phyloP scores from a whole-genome alignment of 2,888 invertebrate species.

The Silvanus unidentatus region DNA sequence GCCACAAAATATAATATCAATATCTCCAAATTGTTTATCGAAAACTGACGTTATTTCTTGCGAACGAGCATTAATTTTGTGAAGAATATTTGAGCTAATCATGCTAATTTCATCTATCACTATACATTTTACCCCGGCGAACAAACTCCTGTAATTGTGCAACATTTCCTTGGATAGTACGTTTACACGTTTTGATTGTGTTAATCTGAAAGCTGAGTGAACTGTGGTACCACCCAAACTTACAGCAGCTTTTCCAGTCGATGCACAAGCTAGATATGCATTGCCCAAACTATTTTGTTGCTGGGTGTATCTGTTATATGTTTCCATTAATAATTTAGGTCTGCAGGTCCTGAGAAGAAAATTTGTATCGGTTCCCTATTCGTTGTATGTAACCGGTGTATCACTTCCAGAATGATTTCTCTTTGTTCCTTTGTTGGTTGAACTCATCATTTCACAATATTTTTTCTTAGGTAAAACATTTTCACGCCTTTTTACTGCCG shows the following conservation, averaged over 20 bases:
- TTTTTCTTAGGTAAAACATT: neutral
- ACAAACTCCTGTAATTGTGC: slow-evolving; percentile 1
- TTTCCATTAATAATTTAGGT: slow-evolving; percentile 41
- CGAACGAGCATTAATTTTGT: slow-evolving; percentile 7
- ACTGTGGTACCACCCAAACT: slow-evolving; percentile 40
- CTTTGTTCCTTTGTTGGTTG: neutral
- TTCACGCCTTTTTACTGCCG: no score
- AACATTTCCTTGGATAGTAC: neutral
- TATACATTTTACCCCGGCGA: slow-evolving; percentile 8
- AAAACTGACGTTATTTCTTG: slow-evolving; percentile 18
- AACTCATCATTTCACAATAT: neutral
- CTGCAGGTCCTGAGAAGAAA: slow-evolving; percentile 29
- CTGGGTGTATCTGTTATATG: slow-evolving; percentile 36
- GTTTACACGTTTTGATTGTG: no score
- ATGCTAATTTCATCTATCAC: slow-evolving; percentile 25
- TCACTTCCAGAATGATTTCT: neutral
- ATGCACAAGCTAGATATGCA: slow-evolving; percentile 37
- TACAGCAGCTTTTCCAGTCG: no score
- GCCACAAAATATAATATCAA: slow-evolving; percentile 36
- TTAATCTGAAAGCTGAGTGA: slow-evolving; percentile 34
- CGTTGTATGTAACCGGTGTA: neutral
- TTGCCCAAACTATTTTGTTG: slow-evolving; percentile 30
- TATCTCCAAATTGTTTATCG: slow-evolving; percentile 28
- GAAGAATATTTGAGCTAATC: slow-evolving; percentile 12
- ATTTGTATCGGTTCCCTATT: slow-evolving; percentile 18